These are phyloP conservation scores for Steinernema feltiae DNA, from an alignment of 1,140 invertebrate genomes.

Conservation along the genomic window DNA sequence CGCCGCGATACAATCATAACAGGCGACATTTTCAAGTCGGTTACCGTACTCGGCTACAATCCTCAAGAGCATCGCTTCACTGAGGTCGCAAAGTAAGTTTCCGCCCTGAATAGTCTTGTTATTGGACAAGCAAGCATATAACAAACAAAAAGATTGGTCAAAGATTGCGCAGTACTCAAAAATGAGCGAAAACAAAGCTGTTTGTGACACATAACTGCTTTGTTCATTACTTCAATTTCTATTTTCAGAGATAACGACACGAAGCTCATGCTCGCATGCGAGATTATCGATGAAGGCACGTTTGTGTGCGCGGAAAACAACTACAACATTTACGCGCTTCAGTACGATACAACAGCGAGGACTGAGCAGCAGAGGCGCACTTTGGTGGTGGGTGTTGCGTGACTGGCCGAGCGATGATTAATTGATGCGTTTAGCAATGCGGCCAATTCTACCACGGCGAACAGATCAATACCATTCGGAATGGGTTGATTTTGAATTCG, in stretches of 20 bases:
- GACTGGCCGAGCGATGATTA: not conserved
- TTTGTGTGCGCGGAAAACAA: not conserved
- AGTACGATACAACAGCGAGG: not conserved
- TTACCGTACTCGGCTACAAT: slow-evolving; percentile 88
- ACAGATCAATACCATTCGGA: slow-evolving; percentile 91
- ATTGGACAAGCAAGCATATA: not conserved
- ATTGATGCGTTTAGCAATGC: slow-evolving; percentile 68
- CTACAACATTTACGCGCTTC: not conserved
- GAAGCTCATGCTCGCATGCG: not conserved
- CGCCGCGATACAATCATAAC: slow-evolving; percentile 95
- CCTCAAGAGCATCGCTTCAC: slow-evolving; percentile 94
- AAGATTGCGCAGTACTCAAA: not conserved
- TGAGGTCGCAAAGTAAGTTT: slow-evolving; percentile 64
- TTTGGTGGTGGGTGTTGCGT: not conserved
- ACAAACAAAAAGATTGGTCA: too few species aligned
- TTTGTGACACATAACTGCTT: not conserved
- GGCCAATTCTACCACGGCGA: slow-evolving; percentile 91
- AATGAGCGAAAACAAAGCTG: not conserved
- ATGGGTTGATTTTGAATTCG: slow-evolving; percentile 71
- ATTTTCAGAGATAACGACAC: not conserved
- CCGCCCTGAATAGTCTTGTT: not conserved
- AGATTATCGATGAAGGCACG: not conserved
- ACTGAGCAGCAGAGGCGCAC: not conserved
- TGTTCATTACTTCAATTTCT: not conserved
- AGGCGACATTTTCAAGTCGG: slow-evolving; percentile 91